Evolutionary conservation across 2,797 vertebrate genomes (phyloP).

Genomic region (Manis crassicaudata): DNA sequence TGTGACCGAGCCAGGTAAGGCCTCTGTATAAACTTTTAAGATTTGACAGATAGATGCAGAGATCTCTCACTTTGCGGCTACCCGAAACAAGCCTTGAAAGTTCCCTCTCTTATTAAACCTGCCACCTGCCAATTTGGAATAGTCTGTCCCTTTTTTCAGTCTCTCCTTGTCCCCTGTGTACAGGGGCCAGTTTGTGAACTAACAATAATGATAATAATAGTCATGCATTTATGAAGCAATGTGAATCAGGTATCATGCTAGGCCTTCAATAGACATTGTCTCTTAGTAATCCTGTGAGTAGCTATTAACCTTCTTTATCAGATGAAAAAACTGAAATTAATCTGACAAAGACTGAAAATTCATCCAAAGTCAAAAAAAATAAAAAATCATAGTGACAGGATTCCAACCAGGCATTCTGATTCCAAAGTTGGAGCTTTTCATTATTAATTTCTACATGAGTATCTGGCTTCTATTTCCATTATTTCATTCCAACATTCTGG

Average conservation of each 20-base stretch:
- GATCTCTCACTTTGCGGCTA: neutral
- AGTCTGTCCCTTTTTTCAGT: neutral
- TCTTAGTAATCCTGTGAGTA: slow-evolving; percentile 27
- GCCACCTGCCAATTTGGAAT: neutral
- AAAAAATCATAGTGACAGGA: neutral
- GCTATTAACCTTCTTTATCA: slow-evolving; percentile 26
- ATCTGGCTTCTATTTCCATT: neutral
- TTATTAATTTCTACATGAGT: neutral
- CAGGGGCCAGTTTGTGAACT: neutral
- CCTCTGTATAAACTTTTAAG: neutral
- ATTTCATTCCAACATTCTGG: neutral
- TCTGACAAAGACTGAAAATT: neutral
- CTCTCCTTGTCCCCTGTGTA: neutral
- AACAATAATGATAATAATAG: neutral
- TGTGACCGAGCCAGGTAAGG: neutral
- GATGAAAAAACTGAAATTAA: slow-evolving; percentile 12
- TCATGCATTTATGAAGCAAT: neutral
- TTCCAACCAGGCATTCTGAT: neutral
- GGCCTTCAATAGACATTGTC: neutral
- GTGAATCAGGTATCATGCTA: neutral
- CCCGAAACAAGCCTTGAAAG: neutral
- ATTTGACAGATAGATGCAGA: neutral
- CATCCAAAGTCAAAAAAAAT: neutral
- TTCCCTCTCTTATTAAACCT: neutral
- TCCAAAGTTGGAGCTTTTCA: neutral